Conservation (phyloP, 1,140 invertebrate species). For the Thaumetopoea pityocampa region DNA sequence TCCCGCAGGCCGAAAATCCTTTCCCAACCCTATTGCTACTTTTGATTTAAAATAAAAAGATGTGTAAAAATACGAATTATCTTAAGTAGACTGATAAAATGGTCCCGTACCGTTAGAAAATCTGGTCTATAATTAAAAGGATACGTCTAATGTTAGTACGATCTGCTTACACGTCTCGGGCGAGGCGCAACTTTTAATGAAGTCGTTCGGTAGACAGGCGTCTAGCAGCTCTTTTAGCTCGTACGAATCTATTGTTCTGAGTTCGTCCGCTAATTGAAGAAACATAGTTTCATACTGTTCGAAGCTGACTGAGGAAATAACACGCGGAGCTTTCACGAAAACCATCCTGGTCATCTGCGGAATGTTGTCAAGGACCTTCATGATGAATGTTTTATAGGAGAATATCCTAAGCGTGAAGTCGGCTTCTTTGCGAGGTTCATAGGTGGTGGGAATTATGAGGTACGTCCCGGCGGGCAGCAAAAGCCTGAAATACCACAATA, state of each 20-base stretch:
- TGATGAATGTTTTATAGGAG: slow-evolving; percentile 87
- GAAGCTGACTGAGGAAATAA: slow-evolving; percentile 83
- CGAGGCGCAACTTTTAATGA: slow-evolving; percentile 95
- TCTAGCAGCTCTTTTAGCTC: slow-evolving; percentile 94
- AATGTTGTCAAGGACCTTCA: slow-evolving; percentile 87
- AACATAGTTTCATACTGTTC: slow-evolving; percentile 94
- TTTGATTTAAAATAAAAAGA: too few species aligned
- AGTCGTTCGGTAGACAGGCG: slow-evolving; percentile 95
- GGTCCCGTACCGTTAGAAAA: too few species aligned
- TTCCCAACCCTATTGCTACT: too few species aligned
- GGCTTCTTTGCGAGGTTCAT: slow-evolving; percentile 93
- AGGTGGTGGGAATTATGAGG: slow-evolving; percentile 92
- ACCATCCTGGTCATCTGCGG: slow-evolving; percentile 85
- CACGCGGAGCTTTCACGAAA: slow-evolving; percentile 83
- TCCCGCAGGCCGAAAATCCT: too few species aligned
- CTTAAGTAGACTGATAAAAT: too few species aligned
- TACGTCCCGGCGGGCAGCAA: slow-evolving; percentile 90
- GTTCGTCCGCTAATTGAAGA: slow-evolving; percentile 92
- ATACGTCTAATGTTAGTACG: slow-evolving; percentile 91
- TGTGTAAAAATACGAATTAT: too few species aligned
- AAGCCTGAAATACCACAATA: slow-evolving; percentile 74
- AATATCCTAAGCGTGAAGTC: slow-evolving; percentile 90
- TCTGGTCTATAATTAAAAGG: too few species aligned
- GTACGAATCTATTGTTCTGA: slow-evolving; percentile 92
- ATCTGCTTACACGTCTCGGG: slow-evolving; percentile 95